Conservation (phyloP, 2,888 invertebrate species). For the Dasypogon diadema region DNA sequence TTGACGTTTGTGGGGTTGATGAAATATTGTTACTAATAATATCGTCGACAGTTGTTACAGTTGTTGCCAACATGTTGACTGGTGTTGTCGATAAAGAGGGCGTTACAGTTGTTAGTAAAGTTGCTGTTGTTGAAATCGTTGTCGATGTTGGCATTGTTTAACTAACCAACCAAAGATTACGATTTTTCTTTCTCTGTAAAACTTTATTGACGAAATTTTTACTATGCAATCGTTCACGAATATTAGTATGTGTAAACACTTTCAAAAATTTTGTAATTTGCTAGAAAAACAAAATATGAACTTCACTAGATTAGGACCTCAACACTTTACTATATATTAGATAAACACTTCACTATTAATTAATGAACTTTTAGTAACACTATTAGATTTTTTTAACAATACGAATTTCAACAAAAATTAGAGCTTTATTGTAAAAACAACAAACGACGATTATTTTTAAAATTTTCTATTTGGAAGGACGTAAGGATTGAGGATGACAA, state of each 20-base stretch:
- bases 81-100: conserved; percentile 17
- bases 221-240: conserved; percentile 26
- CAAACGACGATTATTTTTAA: conserved; percentile 11
- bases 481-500: neutral
- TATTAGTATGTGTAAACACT: conserved; percentile 20
- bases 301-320: conserved; percentile 15
- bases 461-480: conserved; percentile 3
- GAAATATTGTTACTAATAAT: conserved; percentile 52
- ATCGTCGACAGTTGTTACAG: conserved; percentile 50
- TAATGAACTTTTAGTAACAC: conserved; percentile 31
- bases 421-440: conserved; percentile 20
- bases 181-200: neutral
- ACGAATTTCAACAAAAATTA: conserved; percentile 20
- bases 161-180: conserved; percentile 1
- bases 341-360: conserved; percentile 20
- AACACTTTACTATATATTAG: conserved; percentile 31
- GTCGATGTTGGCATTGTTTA: conserved; percentile 50
- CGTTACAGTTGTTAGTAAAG: conserved; percentile 8
- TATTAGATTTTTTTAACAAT: conserved; percentile 24
- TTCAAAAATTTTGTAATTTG: conserved; percentile 15
- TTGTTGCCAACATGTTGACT: conserved; percentile 51
- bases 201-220: neutral
- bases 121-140: conserved; percentile 30
- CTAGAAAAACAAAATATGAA: conserved; percentile 25
- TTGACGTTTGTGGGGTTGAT: conserved; percentile 19